Conservation (phyloP, 2,888 invertebrate species). For the Pilophorus perplexus region DNA sequence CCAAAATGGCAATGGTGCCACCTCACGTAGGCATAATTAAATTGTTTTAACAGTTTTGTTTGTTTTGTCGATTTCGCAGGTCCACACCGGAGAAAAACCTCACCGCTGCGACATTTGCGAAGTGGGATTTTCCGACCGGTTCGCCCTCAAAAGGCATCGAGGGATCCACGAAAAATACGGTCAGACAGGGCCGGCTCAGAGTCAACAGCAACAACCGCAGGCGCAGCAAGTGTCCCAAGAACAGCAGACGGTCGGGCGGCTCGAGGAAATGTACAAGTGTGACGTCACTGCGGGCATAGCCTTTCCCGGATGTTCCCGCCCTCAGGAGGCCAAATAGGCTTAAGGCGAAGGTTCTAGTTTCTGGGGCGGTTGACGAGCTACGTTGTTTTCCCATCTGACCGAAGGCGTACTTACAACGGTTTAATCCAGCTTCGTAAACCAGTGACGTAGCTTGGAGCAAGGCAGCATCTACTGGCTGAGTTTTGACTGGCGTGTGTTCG, state of each 20-base stretch:
- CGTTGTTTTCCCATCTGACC: no score
- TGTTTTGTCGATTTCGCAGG: slow-evolving; percentile 48
- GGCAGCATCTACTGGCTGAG: no score
- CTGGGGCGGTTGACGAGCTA: no score
- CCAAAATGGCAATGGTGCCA: no score
- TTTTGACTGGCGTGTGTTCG: no score
- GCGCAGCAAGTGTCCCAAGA: slow-evolving; percentile 37
- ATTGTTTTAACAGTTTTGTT: no score
- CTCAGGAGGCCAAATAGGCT: slow-evolving; percentile 47
- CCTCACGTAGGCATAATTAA: no score
- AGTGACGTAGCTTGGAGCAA: no score
- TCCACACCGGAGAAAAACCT: slow-evolving; percentile 77
- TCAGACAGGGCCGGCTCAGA: slow-evolving; percentile 49
- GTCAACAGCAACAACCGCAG: slow-evolving; percentile 43
- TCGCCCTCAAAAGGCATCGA: slow-evolving; percentile 80
- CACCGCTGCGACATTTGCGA: slow-evolving; percentile 81
- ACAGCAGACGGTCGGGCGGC: slow-evolving; percentile 39
- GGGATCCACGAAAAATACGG: slow-evolving; percentile 87
- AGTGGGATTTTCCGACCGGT: slow-evolving; percentile 82
- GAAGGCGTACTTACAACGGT: no score
- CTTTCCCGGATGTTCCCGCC: slow-evolving; percentile 50
- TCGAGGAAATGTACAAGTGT: slow-evolving; percentile 50
- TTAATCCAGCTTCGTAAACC: no score
- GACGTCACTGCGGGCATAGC: slow-evolving; percentile 50
- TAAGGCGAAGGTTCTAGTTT: no score